Evolutionary conservation across 2,888 invertebrate genomes (phyloP), one percentile per base, ranked within the genome.

Genomic region (Yponomeuta sedellus): DNA sequence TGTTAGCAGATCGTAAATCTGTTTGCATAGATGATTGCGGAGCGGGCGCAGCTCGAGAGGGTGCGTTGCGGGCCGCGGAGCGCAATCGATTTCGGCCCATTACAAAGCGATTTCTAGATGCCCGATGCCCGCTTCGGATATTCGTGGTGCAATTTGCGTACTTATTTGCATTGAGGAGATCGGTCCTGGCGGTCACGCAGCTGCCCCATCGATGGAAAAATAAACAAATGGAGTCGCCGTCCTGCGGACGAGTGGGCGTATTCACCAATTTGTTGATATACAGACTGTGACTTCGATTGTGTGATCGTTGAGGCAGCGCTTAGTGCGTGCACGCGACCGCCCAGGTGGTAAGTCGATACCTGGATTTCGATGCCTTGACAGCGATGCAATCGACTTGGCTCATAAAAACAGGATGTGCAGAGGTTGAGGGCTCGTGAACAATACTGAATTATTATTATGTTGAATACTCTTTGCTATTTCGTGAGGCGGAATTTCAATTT

Each of bases 111-210:
- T 84, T 80, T 78, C 77, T 76, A 78, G 79, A 80, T 78, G 80
- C 82, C 79, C 76, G 79, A 80, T 78, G 80, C 82, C 79, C 76
- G 80, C 78, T 80, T 81, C 56, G 80, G 82, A 82, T 76, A 81
- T 82, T 83, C 79, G 78, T 77, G 77, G 78, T 70, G 85, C 83
- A 87, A 88, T 87, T 88, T 86, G 81, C 79, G 80, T 76, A 78
- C 80, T 77, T 81, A 86, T 88, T 87, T 83, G 83, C 84, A 85
- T 85, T 81, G 77, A 74, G 78, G 20, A 63, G 56, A 79, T 79
- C 76, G 77, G 44, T 75, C 75, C 74, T 75, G 44, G 77, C 76
- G 76, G 75, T 85, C 84, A 85, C 83, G 88, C 82, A 84, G 82
- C 75, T 75, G 71, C 72, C 77, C 73, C 74, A 72, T 74, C 75